A percentile compares a stretch with the other conserved stretches of the same genome.
phyloP scores from a whole-genome alignment of 2,113 vertebrate genomes.

The Petrocephalus zakoni region DNA sequence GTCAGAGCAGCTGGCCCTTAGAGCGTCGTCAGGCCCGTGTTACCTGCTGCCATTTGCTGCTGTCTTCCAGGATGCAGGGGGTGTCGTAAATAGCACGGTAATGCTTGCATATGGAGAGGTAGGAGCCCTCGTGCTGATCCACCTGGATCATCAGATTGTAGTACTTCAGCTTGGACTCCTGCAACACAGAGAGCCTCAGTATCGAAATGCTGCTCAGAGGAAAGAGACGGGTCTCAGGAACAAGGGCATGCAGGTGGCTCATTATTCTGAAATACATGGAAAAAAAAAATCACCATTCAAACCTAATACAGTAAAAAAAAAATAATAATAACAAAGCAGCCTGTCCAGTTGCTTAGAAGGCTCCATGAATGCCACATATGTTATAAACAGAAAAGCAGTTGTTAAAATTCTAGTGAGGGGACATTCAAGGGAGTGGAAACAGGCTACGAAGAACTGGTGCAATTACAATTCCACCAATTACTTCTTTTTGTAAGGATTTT shows the following conservation, averaged over 20 bases:
- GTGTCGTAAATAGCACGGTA: conserved; percentile 97
- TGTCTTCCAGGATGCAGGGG: conserved; percentile 90
- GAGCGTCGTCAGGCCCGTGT: not conserved
- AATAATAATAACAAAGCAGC: too few relatives aligned
- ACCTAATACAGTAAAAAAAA: not conserved
- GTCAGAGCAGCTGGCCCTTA: not conserved
- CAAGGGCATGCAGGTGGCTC: not conserved
- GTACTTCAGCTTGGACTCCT: conserved; percentile 95
- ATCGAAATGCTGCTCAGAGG: not conserved
- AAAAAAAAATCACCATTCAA: not conserved
- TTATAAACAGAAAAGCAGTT: not conserved
- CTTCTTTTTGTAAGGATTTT: not conserved
- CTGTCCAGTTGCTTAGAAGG: not conserved
- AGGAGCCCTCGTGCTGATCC: conserved; percentile 94
- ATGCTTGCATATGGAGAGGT: conserved; percentile 96
- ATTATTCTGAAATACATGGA: not conserved
- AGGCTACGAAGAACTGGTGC: not conserved
- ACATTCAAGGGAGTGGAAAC: not conserved
- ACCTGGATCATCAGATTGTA: conserved; percentile 99
- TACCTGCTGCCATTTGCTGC: conserved; percentile 97
- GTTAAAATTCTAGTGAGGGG: too few relatives aligned
- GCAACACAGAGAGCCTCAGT: conserved; percentile 29
- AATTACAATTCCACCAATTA: not conserved
- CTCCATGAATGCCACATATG: not conserved
- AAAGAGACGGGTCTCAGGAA: not conserved